Percentiles rank a stretch among this genome's conserved stretches.
Conservation (phyloP, 2,797 vertebrate species). For the Alosa sapidissima region DNA sequence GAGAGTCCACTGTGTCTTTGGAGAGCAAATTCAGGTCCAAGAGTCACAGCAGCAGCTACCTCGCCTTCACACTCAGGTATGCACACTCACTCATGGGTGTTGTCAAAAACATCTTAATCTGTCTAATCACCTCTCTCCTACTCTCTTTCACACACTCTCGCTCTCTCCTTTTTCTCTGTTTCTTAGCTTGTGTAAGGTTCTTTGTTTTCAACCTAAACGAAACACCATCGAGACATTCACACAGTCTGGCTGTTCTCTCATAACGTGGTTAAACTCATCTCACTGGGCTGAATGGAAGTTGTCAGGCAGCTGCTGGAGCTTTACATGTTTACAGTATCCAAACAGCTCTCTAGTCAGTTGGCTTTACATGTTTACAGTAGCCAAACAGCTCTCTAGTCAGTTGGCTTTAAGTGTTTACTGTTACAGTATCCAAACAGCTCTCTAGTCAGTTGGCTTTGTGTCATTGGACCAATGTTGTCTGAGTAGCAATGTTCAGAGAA, state of each 20-base stretch:
- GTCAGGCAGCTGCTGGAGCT: background rate
- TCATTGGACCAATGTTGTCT: background rate
- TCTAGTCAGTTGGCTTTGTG: background rate
- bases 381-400: background rate
- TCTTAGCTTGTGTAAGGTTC: background rate
- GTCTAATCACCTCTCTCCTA: background rate
- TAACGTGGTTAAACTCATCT: background rate
- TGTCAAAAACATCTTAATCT: background rate
- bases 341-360: background rate
- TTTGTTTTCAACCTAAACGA: background rate
- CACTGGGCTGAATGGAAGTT: background rate
- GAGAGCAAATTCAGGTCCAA: slow-evolving; percentile 82
- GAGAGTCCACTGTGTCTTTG: slow-evolving; percentile 85
- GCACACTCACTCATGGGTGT: slow-evolving; percentile 29
- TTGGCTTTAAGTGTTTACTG: background rate
- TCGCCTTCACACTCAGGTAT: slow-evolving; percentile 77
- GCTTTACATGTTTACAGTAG: background rate
- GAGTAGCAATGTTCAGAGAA: background rate
- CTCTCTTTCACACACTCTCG: background rate
- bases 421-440: background rate
- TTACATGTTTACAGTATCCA: background rate
- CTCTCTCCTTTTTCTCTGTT: too few species aligned
- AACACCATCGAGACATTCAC: background rate
- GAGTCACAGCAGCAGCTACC: slow-evolving; percentile 74
- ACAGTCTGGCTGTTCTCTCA: background rate